Evolutionary conservation across 1,140 invertebrate species (phyloP).

Genomic region (Popillia japonica): DNA sequence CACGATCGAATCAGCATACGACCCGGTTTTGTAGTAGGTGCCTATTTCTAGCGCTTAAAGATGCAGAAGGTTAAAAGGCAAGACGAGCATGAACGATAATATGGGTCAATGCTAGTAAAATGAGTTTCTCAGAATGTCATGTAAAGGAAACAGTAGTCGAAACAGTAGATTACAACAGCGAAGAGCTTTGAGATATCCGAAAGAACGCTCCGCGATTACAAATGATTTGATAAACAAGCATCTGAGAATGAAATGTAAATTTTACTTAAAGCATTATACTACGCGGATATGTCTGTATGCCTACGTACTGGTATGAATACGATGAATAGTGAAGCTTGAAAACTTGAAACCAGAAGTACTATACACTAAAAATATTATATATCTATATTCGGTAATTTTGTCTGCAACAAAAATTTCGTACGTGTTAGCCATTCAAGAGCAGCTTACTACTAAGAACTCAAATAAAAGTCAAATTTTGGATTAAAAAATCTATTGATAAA

Average conservation of each 20-base stretch:
- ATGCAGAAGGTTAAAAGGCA: not conserved
- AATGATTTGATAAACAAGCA: not conserved
- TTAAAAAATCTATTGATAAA: too few species aligned
- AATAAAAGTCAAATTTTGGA: too few species aligned
- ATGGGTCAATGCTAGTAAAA: slow-evolving; percentile 18
- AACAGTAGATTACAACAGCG: not conserved
- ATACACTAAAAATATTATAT: too few species aligned
- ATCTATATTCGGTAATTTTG: too few species aligned
- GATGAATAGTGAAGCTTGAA: too few species aligned
- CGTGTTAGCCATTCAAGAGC: too few species aligned
- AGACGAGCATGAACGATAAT: slow-evolving; percentile 5
- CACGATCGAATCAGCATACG: slow-evolving; percentile 24
- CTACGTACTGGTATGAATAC: too few species aligned
- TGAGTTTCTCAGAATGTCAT: not conserved
- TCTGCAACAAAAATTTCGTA: too few species aligned
- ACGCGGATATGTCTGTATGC: too few species aligned
- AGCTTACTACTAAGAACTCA: too few species aligned
- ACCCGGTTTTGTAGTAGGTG: slow-evolving; percentile 14
- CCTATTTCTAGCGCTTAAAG: not conserved
- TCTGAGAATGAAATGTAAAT: not conserved
- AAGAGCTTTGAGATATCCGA: not conserved
- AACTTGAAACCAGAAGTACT: too few species aligned
- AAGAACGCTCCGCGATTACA: not conserved
- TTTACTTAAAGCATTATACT: too few species aligned
- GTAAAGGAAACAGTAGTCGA: not conserved